Conservation (phyloP, 1,140 invertebrate genomes). For the Helicorthomorpha holstii region DNA sequence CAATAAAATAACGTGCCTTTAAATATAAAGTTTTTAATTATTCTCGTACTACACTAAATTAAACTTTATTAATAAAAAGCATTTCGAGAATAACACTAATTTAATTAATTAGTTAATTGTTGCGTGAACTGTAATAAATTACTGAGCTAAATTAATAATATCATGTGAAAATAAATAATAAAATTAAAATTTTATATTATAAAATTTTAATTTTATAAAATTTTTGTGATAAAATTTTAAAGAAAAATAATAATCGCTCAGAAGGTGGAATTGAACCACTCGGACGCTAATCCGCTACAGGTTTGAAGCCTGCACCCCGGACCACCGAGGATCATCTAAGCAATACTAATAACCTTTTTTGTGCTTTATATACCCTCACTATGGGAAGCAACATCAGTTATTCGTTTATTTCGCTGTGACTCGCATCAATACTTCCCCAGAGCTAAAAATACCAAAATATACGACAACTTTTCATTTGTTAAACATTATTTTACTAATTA, state of each 20-base stretch:
- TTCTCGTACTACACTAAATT: too few species aligned
- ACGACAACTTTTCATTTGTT: too few species aligned
- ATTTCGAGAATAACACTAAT: neutral
- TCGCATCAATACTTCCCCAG: too few species aligned
- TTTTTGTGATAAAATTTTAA: neutral
- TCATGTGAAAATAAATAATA: too few species aligned
- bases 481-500: too few species aligned
- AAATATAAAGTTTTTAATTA: too few species aligned
- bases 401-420: too few species aligned
- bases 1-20: too few species aligned
- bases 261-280: slow-evolving; percentile 74
- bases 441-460: too few species aligned
- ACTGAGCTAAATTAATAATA: neutral
- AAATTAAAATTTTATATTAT: too few species aligned
- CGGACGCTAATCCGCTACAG: slow-evolving; percentile 55
- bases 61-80: neutral
- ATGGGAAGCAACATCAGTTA: too few species aligned
- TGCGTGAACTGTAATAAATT: neutral
- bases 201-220: neutral
- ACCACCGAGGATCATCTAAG: slow-evolving; percentile 60
- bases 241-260: slow-evolving; percentile 32
- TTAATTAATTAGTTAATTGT: neutral
- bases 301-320: slow-evolving; percentile 71
- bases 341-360: slow-evolving; percentile 23
- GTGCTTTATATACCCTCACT: too few species aligned